Evolutionary conservation across 2,113 vertebrate species (phyloP), one percentile per base, ranked within the genome.

Genomic region (Falco punctatus): DNA sequence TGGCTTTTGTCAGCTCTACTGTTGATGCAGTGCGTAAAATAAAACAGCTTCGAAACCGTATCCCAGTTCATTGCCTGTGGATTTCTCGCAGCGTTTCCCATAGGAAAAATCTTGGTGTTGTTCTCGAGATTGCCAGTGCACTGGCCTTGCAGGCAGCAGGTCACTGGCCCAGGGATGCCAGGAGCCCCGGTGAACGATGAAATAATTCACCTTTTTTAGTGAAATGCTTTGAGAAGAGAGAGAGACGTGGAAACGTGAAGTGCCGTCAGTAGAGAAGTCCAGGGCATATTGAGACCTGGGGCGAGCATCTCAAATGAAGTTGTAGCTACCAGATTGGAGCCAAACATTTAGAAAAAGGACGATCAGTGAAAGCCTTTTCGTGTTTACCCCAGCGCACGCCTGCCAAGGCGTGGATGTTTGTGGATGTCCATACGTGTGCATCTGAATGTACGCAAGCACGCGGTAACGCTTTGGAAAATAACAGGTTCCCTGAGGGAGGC

Each of bases 61-160:
- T 72, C 73, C 52, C 38, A 5, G 15, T 51, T 82, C 73, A 66
- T 91, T 94, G 88, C 89, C 81, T 92, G 77, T 87, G 94, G 71
- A 66, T 81, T 88, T 62, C 74, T 88, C 6, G 0, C 51, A 79
- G 52, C 40, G 17, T 80, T 84, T 93, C 59, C 58, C 12, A 0
- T 10, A 18, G 82, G 69, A 75, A 51, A 40, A 32, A 32, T 71
- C 61, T 65, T 46, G 3, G 0, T 27, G 8, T 44, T 70, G 16
- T 59, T 92, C 82, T 86, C 19, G 11, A 90, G 86, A 7, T 58
- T n/a, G 42, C 66, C 59, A 13, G 80, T 42, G 35, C 4, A 2
- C 57, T 82, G 90, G 61, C 61, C 15, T 2, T 4, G 40, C 92
- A 21, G 75, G 66, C 78, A 57, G 35, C 71, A 75, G 62, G 30